Conservation (phyloP, 2,113 vertebrate species). For the Theristicus caerulescens region DNA sequence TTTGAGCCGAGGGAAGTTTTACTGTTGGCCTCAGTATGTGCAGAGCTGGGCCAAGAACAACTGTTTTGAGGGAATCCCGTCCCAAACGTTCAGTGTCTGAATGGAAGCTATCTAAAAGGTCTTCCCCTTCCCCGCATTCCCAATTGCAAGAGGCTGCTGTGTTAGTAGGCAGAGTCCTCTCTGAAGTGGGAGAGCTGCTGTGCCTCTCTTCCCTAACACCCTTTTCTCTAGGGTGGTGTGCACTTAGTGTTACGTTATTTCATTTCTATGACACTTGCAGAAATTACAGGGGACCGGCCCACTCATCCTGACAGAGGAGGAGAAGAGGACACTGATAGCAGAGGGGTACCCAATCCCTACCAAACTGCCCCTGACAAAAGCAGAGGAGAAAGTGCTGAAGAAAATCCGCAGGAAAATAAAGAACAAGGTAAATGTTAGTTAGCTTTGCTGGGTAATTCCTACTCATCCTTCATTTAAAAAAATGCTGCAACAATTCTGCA, state of each 20-base stretch:
- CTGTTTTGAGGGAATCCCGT: background rate
- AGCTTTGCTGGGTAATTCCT: background rate
- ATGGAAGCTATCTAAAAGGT: background rate
- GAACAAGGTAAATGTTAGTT: conserved; percentile 82
- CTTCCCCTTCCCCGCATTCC: background rate
- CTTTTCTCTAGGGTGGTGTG: background rate
- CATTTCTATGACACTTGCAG: conserved; percentile 10
- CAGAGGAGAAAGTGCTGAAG: conserved; percentile 97
- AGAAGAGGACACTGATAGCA: conserved; percentile 93
- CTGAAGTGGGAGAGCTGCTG: background rate
- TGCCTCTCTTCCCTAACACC: background rate
- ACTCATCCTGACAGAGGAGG: conserved; percentile 93
- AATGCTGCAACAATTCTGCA: background rate
- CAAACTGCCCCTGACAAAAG: conserved; percentile 93
- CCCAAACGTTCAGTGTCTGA: background rate
- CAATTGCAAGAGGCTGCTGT: background rate
- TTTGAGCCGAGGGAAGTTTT: background rate
- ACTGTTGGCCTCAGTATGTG: background rate
- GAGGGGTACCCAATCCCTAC: conserved; percentile 97
- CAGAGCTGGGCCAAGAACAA: background rate
- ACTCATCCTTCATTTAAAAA: background rate
- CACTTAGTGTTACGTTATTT: background rate
- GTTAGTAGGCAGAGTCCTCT: background rate
- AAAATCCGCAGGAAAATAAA: conserved; percentile 99
- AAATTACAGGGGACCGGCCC: conserved; percentile 95